Evolutionary conservation across 2,797 vertebrate species (phyloP), one percentile per base, ranked within the genome.

Genomic region (Hydrocynus forskahlii): DNA sequence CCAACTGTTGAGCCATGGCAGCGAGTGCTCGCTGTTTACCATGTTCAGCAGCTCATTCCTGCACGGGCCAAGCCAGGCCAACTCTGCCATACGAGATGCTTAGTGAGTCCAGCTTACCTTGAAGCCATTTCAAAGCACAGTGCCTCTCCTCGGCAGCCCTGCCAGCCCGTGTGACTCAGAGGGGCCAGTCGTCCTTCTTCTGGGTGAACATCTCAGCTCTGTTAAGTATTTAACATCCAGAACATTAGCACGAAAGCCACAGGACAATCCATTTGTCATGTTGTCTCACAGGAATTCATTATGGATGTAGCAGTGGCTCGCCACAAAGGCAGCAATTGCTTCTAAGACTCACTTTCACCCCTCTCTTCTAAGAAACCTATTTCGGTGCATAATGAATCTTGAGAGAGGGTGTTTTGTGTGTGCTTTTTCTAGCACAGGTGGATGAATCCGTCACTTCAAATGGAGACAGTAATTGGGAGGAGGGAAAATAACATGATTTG

Each of bases 381-480:
- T 95, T 92, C 85, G 88, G 91, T 89, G 92, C 89, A 92, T 89
- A 95, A 93, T 95, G 94, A 94, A 95, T 95, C 92, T 95, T 91
- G 87, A 80, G 83, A 91, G 79, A 80, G 78, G 48, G 7, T 90
- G 85, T 87, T 94, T 89, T 92, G 50, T 68, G 66, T 45, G 90
- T 88, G 87, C 86, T 90, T 86, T 45, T 89, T 94, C 91, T 88
- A 84, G 90, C 83, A 88, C 78, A 89, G 89, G 83, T 88, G 81
- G 83, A 88, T 82, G 78, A 89, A 87, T 91, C 86, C 55, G 76
- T 91, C 89, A 82, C 87, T 54, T 88, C 86, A 89, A 89, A 88
- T 90, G 90, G 85, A 86, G 63, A 87, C 88, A 84, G 81, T 87
- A 90, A 93, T 82, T 88, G 86, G 81, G 89, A 89, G 85, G 35